Evolutionary conservation across 2,888 invertebrate genomes (phyloP).

Genomic region (Notodonta dromedarius): DNA sequence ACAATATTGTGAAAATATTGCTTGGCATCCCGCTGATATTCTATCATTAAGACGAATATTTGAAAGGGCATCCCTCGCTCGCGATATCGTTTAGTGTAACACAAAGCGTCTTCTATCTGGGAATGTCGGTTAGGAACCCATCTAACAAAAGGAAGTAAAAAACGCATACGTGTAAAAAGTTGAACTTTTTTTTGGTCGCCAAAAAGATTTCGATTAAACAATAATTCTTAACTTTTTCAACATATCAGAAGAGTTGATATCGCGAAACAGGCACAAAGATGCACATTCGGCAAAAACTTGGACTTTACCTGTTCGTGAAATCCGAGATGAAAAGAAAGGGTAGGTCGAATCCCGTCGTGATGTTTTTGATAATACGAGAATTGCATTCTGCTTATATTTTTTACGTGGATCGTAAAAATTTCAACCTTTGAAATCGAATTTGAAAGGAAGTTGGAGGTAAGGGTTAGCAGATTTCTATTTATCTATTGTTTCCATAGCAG

Average conservation of each 20-base stretch:
- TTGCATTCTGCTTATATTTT: slow-evolving; percentile 68
- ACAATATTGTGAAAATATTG: slow-evolving; percentile 77
- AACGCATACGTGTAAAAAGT: slow-evolving; percentile 68
- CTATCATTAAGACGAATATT: slow-evolving; percentile 74
- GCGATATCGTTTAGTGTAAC: slow-evolving; percentile 71
- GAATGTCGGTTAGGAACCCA: slow-evolving; percentile 80
- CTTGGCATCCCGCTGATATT: slow-evolving; percentile 76
- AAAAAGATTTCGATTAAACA: slow-evolving; percentile 75
- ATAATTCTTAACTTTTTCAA: slow-evolving; percentile 67
- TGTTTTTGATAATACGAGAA: slow-evolving; percentile 61
- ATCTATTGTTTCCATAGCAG: slow-evolving; percentile 62
- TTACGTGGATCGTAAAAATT: slow-evolving; percentile 63
- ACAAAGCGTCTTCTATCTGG: slow-evolving; percentile 77
- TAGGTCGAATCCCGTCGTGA: slow-evolving; percentile 67
- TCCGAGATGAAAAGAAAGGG: slow-evolving; percentile 80
- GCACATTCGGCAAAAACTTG: slow-evolving; percentile 69
- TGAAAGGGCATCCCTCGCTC: slow-evolving; percentile 63
- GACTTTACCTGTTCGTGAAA: slow-evolving; percentile 82
- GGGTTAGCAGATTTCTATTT: slow-evolving; percentile 72
- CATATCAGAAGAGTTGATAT: slow-evolving; percentile 76
- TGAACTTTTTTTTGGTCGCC: slow-evolving; percentile 71
- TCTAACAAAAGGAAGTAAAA: slow-evolving; percentile 77
- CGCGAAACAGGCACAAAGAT: slow-evolving; percentile 76
- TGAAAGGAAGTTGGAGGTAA: slow-evolving; percentile 77
- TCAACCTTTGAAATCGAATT: slow-evolving; percentile 65